Conservation (phyloP, 92 coral and sea anemone species). For the Anthopleura xanthogrammica region DNA sequence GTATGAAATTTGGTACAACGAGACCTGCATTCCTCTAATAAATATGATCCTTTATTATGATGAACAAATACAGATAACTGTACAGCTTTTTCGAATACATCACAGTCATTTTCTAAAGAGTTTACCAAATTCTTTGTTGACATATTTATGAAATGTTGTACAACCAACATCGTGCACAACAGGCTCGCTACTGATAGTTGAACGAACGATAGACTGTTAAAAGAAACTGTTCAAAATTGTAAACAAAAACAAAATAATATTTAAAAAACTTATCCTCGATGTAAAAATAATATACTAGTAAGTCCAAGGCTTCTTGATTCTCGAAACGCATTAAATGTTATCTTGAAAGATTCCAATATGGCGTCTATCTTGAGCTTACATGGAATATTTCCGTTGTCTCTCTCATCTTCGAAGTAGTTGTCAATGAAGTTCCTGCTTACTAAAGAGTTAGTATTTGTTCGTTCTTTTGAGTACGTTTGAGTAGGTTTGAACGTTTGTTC, state of each 20-base stretch:
- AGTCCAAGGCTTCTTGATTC: slow-evolving; percentile 35
- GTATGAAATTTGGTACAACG: slow-evolving; percentile 12
- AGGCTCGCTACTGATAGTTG: slow-evolving; percentile 32
- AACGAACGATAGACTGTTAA: slow-evolving; percentile 33
- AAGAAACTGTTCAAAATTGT: slow-evolving; percentile 22
- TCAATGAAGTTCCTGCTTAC: slow-evolving; percentile 5
- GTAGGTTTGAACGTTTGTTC: slow-evolving; percentile 7
- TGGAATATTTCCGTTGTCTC: slow-evolving; percentile 1
- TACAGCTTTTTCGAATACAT: slow-evolving; percentile 33
- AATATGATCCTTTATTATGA: slow-evolving; percentile 18
- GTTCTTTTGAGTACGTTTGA: slow-evolving; percentile 11
- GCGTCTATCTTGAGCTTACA: slow-evolving; percentile 24
- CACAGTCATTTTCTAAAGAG: slow-evolving; percentile 31
- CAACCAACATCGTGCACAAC: slow-evolving; percentile 24
- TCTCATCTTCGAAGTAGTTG: slow-evolving; percentile 10
- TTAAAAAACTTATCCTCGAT: slow-evolving; percentile 29
- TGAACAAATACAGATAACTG: slow-evolving; percentile 34
- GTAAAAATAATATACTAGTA: slow-evolving; percentile 15
- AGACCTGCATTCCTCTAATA: slow-evolving; percentile 39
- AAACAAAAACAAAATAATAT: slow-evolving; percentile 25
- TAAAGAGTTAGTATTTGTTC: too few species aligned
- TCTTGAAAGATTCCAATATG: slow-evolving; percentile 40
- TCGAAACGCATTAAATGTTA: too few species aligned
- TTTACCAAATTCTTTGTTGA: slow-evolving; percentile 12
- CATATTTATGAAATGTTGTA: slow-evolving; percentile 32